These are phyloP conservation scores for Danio albolineatus DNA, from an alignment of 2,797 vertebrate species.

Conservation along the genomic window DNA sequence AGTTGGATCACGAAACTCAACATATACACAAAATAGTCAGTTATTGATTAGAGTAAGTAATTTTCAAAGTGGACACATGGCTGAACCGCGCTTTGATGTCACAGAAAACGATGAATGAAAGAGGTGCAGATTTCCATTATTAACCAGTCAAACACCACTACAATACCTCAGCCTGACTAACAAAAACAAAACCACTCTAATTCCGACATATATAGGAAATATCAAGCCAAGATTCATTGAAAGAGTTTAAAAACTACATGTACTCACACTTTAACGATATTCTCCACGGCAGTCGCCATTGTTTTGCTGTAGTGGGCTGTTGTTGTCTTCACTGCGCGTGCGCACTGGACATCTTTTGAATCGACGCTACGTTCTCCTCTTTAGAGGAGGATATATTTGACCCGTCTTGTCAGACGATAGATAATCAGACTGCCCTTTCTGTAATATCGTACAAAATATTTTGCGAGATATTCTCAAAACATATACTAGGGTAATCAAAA, in stretches of 20 bases:
- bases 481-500: not conserved
- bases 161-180: not conserved
- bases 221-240: not conserved
- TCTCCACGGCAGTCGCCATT: constrained; percentile 87
- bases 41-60: not conserved
- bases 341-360: constrained; percentile 52
- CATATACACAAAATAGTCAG: not conserved
- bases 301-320: constrained; percentile 79
- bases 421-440: not conserved
- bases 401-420: not conserved
- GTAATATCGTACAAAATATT: not conserved
- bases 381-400: not conserved
- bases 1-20: not conserved
- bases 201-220: not conserved
- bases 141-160: not conserved
- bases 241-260: constrained; percentile 62
- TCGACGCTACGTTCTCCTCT: not conserved
- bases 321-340: constrained; percentile 73
- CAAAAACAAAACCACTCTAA: not conserved
- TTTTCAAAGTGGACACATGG: constrained; percentile 4
- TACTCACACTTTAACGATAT: constrained; percentile 89
- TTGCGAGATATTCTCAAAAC: too few relatives aligned
- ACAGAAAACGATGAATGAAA: constrained; percentile 64
- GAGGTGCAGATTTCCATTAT: constrained; percentile 30
- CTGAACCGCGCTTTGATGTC: constrained; percentile 25